These are phyloP conservation scores for Lamellibrachia luymesi DNA, from an alignment of 1,140 invertebrate species.

Conservation along the genomic window DNA sequence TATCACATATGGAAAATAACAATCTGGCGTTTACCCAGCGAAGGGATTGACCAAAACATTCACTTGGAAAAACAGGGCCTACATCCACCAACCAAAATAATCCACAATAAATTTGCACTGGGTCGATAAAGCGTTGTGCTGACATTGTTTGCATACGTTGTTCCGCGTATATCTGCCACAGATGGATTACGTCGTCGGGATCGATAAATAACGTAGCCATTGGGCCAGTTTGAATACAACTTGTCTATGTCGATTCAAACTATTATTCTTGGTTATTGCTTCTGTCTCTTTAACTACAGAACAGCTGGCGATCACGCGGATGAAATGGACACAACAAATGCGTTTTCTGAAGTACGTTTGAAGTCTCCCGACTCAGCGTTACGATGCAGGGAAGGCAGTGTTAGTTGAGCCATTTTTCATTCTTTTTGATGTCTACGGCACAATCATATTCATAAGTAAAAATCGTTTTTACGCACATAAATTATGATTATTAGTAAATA, in stretches of 20 bases:
- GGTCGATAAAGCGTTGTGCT: neutral
- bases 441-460: too few relatives aligned
- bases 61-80: too few relatives aligned
- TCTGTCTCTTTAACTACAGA: neutral
- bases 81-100: too few relatives aligned
- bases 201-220: neutral
- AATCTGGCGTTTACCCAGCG: too few relatives aligned
- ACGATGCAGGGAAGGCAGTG: neutral
- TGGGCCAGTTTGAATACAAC: neutral
- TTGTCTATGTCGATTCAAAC: neutral
- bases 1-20: too few relatives aligned
- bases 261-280: neutral
- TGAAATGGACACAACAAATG: neutral
- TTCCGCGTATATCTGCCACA: neutral
- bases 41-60: too few relatives aligned
- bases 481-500: too few relatives aligned
- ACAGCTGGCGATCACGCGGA: neutral
- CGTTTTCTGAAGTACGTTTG: neutral
- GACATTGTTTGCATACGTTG: neutral
- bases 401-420: too few relatives aligned
- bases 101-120: too few relatives aligned
- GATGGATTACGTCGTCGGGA: too few relatives aligned
- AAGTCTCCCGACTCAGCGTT: neutral
- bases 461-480: too few relatives aligned
- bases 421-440: too few relatives aligned